Conservation (phyloP, 2,888 invertebrate species). For the Helicoverpa assulta region DNA sequence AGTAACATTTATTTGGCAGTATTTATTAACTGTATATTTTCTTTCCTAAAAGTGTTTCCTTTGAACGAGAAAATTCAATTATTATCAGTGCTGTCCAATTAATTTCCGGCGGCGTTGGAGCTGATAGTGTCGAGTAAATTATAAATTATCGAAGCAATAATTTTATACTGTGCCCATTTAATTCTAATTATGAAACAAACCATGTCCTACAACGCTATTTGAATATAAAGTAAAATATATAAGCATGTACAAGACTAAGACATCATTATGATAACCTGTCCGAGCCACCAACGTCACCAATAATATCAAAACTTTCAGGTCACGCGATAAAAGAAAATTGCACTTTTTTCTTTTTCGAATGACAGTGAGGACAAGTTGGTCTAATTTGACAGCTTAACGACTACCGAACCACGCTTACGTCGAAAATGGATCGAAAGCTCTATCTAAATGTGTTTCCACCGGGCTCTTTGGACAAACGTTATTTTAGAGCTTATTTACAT, state of each 20-base stretch:
- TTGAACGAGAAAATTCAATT: slow-evolving; percentile 63
- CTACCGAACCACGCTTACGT: slow-evolving; percentile 71
- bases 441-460: slow-evolving; percentile 66
- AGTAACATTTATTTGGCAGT: slow-evolving; percentile 35
- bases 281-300: slow-evolving; percentile 65
- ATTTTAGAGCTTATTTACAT: slow-evolving; percentile 65
- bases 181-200: slow-evolving; percentile 50
- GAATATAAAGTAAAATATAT: slow-evolving; percentile 26
- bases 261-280: slow-evolving; percentile 41
- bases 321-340: slow-evolving; percentile 83
- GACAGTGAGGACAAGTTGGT: slow-evolving; percentile 76
- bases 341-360: slow-evolving; percentile 79
- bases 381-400: slow-evolving; percentile 83
- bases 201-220: slow-evolving; percentile 9
- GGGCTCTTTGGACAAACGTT: slow-evolving; percentile 64
- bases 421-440: slow-evolving; percentile 67
- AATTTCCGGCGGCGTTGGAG: slow-evolving; percentile 60
- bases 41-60: slow-evolving; percentile 57
- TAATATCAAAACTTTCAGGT: slow-evolving; percentile 79
- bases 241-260: slow-evolving; percentile 25
- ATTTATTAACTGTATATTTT: slow-evolving; percentile 45
- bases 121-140: slow-evolving; percentile 66
- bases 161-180: slow-evolving; percentile 50
- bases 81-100: slow-evolving; percentile 65
- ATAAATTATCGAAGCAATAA: slow-evolving; percentile 64